phyloP scores from a whole-genome alignment of 2,113 vertebrate species.

The Pangasianodon hypophthalmus region DNA sequence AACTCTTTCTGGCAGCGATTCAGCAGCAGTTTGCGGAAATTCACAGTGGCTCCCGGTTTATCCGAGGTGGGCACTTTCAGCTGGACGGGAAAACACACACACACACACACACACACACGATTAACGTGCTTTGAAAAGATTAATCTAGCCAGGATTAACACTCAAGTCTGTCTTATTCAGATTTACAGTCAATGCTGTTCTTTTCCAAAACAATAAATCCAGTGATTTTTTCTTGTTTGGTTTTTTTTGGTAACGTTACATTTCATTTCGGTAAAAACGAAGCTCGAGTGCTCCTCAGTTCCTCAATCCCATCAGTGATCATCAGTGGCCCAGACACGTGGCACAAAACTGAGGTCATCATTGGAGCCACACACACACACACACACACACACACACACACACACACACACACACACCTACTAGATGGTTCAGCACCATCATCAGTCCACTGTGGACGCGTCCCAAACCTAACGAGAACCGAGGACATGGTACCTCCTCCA shows the following conservation, averaged over 20 bases:
- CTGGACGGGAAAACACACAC: constrained; percentile 64
- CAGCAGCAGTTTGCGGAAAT: constrained; percentile 94
- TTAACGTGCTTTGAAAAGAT: constrained; percentile 31
- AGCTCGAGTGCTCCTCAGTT: constrained; percentile 26
- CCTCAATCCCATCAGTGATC: constrained; percentile 39
- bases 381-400: too few relatives aligned
- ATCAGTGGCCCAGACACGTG: constrained; percentile 25
- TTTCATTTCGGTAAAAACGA: not conserved
- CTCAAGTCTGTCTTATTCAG: not conserved
- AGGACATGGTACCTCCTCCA: not conserved
- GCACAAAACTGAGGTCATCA: constrained; percentile 13
- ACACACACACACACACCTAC: too few relatives aligned
- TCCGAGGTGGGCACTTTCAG: constrained; percentile 92
- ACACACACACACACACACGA: not conserved
- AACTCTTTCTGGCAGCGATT: constrained; percentile 99
- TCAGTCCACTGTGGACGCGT: not conserved
- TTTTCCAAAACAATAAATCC: too few relatives aligned
- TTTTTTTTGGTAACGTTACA: not conserved
- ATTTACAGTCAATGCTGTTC: too few relatives aligned
- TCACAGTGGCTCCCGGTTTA: constrained; percentile 88
- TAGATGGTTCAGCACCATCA: too few relatives aligned
- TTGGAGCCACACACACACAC: not conserved
- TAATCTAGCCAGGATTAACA: not conserved
- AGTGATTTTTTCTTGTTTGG: too few relatives aligned
- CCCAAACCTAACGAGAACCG: not conserved